These are phyloP conservation scores for Xenus cinereus DNA, from an alignment of 2,113 vertebrate species.

Conservation along the genomic window DNA sequence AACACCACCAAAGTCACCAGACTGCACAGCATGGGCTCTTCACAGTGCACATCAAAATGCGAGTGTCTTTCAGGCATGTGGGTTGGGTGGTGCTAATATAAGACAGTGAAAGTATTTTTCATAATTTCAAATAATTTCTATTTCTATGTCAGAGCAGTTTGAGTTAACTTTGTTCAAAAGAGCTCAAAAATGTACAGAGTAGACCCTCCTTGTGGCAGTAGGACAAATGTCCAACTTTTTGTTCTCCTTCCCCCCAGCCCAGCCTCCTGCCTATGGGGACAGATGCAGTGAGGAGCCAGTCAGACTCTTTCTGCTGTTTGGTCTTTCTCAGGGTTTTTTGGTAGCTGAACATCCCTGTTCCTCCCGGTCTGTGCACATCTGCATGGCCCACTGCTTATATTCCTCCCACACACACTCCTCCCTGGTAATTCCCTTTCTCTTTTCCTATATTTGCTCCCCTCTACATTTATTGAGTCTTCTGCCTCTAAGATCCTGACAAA, in stretches of 20 bases:
- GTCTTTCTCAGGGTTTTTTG: not conserved
- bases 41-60: accelerated
- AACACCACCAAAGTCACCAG: not conserved
- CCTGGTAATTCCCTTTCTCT: not conserved
- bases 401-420: not conserved
- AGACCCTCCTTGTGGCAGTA: not conserved
- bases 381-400: not conserved
- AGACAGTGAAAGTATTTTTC: not conserved
- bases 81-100: not conserved
- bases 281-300: not conserved
- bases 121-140: not conserved
- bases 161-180: not conserved
- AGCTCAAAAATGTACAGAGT: not conserved
- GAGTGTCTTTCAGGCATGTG: not conserved
- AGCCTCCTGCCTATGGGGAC: not conserved
- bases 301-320: not conserved
- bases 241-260: not conserved
- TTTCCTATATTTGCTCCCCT: not conserved
- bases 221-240: not conserved
- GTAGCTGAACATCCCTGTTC: not conserved
- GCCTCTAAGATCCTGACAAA: not conserved
- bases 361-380: not conserved
- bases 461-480: not conserved
- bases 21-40: not conserved
- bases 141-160: not conserved